Conservation (phyloP, 2,888 invertebrate species). For the Zhuqinia jingwanae region DNA sequence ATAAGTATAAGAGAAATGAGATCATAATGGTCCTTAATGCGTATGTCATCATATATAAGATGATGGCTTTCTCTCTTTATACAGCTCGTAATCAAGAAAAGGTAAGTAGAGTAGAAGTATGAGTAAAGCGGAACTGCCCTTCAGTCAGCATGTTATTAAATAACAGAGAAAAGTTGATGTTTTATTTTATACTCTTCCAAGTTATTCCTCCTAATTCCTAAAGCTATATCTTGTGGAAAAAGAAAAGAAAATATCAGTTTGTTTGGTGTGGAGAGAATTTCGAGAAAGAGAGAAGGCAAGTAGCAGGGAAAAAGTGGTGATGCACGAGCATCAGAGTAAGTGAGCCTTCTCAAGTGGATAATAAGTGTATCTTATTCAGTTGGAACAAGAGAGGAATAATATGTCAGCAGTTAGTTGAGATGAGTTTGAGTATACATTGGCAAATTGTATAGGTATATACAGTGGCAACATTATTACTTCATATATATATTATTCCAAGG, state of each 20-base stretch:
- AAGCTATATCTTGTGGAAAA: neutral
- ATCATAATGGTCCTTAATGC: conserved; percentile 39
- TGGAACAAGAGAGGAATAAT: neutral
- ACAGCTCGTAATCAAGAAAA: conserved; percentile 4
- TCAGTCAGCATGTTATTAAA: neutral
- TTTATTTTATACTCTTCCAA: too few species aligned
- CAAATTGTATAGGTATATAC: too few species aligned
- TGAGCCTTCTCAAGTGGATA: conserved; percentile 19
- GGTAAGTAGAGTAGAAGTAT: neutral
- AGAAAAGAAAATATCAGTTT: neutral
- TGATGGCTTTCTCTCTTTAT: conserved; percentile 29
- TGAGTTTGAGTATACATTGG: neutral
- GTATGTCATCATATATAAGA: conserved; percentile 46
- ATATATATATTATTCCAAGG: too few species aligned
- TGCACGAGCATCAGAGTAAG: too few species aligned
- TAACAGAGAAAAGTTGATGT: neutral
- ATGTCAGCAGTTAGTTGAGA: neutral
- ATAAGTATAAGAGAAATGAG: conserved; percentile 1
- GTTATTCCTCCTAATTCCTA: neutral
- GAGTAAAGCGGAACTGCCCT: neutral
- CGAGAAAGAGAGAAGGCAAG: neutral
- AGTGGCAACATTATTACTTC: too few species aligned
- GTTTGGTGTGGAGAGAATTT: neutral
- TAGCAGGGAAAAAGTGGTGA: too few species aligned
- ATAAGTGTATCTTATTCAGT: conserved; percentile 27